These are phyloP conservation scores for Arvicanthis niloticus DNA, from an alignment of 2,113 vertebrate genomes.

Conservation along the genomic window DNA sequence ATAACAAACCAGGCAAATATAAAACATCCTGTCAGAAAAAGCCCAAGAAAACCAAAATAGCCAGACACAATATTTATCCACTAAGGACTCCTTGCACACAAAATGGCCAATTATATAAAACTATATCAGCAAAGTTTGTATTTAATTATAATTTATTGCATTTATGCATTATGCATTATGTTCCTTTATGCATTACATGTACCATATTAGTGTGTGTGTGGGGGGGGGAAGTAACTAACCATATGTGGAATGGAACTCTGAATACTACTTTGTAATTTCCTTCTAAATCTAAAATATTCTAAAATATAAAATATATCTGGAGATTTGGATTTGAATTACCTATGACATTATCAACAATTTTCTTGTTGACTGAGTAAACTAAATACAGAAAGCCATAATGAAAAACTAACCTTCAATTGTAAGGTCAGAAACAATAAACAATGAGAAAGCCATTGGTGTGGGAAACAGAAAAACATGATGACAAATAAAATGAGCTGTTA, in stretches of 20 bases:
- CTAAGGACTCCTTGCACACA: background rate
- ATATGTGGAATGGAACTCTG: background rate
- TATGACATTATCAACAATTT: background rate
- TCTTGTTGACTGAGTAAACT: background rate
- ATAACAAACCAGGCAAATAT: background rate
- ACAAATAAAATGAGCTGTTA: background rate
- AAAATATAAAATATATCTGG: background rate
- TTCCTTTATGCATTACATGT: background rate
- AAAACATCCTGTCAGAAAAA: background rate
- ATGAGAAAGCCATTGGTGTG: background rate
- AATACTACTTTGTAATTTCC: background rate
- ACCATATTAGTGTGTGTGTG: background rate
- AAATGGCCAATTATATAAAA: background rate
- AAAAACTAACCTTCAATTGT: background rate
- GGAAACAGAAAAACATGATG: background rate
- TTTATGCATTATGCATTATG: too few species aligned
- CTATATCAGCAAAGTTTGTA: background rate
- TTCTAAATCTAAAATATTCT: background rate
- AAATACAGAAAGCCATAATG: constrained; percentile 25
- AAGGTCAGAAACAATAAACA: constrained; percentile 25
- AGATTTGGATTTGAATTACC: background rate
- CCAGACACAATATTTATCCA: background rate
- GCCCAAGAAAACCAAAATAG: background rate
- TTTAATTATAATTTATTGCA: background rate
- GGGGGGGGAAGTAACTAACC: background rate